Evolutionary conservation across 2,888 invertebrate genomes (phyloP).

Genomic region (Uloborus plumipes): DNA sequence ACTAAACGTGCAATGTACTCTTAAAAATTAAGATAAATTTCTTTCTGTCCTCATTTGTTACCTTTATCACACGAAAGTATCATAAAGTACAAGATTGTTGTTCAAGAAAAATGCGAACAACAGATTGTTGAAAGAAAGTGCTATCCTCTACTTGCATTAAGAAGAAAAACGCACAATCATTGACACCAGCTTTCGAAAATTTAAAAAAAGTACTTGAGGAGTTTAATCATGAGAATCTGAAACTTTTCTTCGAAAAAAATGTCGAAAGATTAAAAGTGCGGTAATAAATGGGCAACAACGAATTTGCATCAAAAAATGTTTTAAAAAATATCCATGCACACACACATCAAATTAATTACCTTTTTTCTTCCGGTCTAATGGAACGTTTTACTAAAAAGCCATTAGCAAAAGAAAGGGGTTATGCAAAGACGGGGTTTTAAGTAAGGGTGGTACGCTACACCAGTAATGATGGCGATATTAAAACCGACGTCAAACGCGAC

Average conservation of each 20-base stretch:
- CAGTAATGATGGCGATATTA: slow-evolving; percentile 59
- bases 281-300: slow-evolving; percentile 53
- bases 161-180: slow-evolving; percentile 15
- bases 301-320: slow-evolving; percentile 56
- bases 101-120: slow-evolving; percentile 37
- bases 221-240: slow-evolving; percentile 43
- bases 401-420: slow-evolving; percentile 57
- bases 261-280: slow-evolving; percentile 50
- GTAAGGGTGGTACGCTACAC: slow-evolving; percentile 37
- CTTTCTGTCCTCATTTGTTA: slow-evolving; percentile 1
- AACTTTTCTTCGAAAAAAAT: slow-evolving; percentile 50
- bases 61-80: background rate
- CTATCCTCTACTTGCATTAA: slow-evolving; percentile 25
- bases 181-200: slow-evolving; percentile 18
- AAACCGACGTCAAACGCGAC: slow-evolving; percentile 60
- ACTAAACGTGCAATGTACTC: too few relatives aligned
- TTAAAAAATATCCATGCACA: slow-evolving; percentile 39
- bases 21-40: background rate
- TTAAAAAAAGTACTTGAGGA: slow-evolving; percentile 30
- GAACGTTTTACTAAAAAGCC: slow-evolving; percentile 42
- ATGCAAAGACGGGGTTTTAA: slow-evolving; percentile 23
- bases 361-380: slow-evolving; percentile 47
- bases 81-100: slow-evolving; percentile 2
- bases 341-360: slow-evolving; percentile 51
- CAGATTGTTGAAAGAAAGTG: slow-evolving; percentile 30